Conservation (phyloP, 92 coral and sea anemone genomes). For the Heteractis magnifica region DNA sequence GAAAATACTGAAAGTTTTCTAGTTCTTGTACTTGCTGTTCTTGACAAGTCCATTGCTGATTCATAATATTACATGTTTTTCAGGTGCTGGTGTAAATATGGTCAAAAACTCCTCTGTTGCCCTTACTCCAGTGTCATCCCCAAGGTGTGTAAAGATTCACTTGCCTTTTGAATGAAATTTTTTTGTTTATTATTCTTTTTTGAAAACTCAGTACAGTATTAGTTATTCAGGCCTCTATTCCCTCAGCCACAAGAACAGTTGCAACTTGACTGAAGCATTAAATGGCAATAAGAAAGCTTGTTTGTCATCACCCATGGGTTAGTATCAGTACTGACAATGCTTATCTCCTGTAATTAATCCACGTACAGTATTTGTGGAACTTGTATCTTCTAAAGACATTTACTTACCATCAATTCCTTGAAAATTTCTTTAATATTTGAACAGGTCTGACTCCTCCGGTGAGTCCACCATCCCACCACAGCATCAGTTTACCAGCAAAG, state of each 20-base stretch:
- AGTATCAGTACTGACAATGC: background rate
- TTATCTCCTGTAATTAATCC: background rate
- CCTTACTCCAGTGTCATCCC: constrained; percentile 57
- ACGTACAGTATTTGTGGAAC: background rate
- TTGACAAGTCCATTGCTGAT: background rate
- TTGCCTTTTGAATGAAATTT: background rate
- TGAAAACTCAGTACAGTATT: background rate
- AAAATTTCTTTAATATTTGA: background rate
- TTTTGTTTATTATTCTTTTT: background rate
- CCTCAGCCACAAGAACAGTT: background rate
- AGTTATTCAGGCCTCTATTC: background rate
- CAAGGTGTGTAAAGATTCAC: constrained; percentile 24
- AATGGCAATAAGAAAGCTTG: background rate
- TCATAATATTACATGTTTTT: background rate
- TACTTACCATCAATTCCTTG: background rate
- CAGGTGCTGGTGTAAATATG: constrained; percentile 2
- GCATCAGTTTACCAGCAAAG: background rate
- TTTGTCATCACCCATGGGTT: background rate
- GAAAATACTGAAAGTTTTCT: no score
- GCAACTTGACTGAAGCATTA: constrained; percentile 6
- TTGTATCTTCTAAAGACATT: background rate
- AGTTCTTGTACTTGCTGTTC: no score
- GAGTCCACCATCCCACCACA: constrained; percentile 50
- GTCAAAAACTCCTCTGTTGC: constrained; percentile 27
- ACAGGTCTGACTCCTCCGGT: constrained; percentile 61